These are phyloP conservation scores for Cepaea hortensis DNA, from an alignment of 2,888 invertebrate species.

Conservation along the genomic window DNA sequence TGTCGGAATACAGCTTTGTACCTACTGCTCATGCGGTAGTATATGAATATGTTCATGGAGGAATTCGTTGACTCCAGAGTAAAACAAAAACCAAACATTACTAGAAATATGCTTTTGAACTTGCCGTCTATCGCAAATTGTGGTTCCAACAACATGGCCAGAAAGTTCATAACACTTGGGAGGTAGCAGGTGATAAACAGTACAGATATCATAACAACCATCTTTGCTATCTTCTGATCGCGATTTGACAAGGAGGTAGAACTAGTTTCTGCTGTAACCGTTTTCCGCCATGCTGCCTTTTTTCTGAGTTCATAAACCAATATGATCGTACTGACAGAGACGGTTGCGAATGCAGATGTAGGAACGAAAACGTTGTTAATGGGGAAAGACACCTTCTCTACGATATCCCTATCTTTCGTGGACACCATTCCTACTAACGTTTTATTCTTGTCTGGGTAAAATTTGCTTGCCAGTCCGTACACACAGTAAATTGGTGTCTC, in stretches of 20 bases:
- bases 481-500: neutral
- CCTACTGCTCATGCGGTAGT: neutral
- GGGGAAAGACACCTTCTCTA: neutral
- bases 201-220: conserved; percentile 22
- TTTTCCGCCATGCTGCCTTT: neutral
- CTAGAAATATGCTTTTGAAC: neutral
- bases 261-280: neutral
- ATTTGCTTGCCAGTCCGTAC: neutral
- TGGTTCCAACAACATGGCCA: neutral
- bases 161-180: neutral
- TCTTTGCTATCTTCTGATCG: conserved; percentile 22
- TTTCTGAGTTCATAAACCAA: neutral
- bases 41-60: no score
- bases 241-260: neutral
- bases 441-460: neutral
- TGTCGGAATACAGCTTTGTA: neutral
- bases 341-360: neutral
- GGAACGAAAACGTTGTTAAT: conserved; percentile 29
- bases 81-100: neutral
- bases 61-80: neutral
- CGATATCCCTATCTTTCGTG: neutral
- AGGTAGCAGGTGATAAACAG: neutral
- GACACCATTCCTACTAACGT: neutral
- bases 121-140: neutral
- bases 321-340: neutral